Base-by-base conservation (phyloP, 2,113 vertebrate species). In the Chrysemys picta region DNA sequence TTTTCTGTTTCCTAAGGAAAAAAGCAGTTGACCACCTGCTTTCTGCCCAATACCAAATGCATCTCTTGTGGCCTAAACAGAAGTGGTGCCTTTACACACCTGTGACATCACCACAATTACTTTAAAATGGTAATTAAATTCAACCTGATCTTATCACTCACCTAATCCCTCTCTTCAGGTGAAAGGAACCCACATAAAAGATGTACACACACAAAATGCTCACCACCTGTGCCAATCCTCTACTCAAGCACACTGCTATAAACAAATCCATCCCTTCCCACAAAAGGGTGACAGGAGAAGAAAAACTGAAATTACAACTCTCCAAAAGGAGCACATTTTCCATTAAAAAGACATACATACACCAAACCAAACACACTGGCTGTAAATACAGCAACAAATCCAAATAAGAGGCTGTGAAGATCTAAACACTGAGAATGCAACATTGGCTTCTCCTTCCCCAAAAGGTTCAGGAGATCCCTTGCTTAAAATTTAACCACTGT, bases 21-120 rank as follows among this genome's bases (percentile, higher is more conserved):
- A 5, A 8, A 6, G 53, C 72, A 84, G 35, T 7, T 10, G 29
- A n/a, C 4, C 91, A 89, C 57, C 53, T 10, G 4, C 2, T 8
- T 35, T 8, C 38, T 69, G 27, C 6, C 35, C 72, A 88, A 29
- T 0, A 0, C 1, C 0, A 24, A 8, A 5, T 21, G 5, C 25
- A 50, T 4, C 19, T 1, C 0, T 1, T 72, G 65, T 0, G 2
- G 35, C 29, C 31, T 87, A 59, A 78, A 11, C 45, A 85, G 38
- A 65, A 69, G 10, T 0, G 79, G n/a, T 57, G 13, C 21, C 2
- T 24, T 8, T 24, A 83, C 4, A 59, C 1, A 95, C 27, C 84
- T 59, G 72, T 0, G 16, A 9, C 6, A 76, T 84, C 82, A 57
- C 65, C n/a, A 52, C 62, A 54, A 82, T 5, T 1, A 72, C 27